A percentile compares a stretch with the other conserved stretches of the same genome.
Conservation (phyloP, 2,888 invertebrate species). For the Leucozona laternaria region DNA sequence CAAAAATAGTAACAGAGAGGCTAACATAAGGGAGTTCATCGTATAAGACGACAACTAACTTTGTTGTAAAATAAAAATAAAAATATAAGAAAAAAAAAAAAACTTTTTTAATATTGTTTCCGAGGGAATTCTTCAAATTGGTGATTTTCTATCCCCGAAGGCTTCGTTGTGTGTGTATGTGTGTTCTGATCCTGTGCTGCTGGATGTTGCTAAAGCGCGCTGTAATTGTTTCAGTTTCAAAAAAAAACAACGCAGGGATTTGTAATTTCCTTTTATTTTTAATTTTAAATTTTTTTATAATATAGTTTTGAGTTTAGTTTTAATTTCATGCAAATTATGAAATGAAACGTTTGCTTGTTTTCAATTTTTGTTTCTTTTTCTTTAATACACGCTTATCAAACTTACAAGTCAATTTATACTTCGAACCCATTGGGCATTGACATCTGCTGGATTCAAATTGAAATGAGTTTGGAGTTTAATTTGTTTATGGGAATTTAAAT, state of each 20-base stretch:
- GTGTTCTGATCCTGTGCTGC: not conserved
- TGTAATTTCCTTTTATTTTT: constrained; percentile 39
- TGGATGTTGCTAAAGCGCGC: constrained; percentile 30
- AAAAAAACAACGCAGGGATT: constrained; percentile 67
- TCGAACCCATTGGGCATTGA: constrained; percentile 59
- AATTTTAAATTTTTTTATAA: constrained; percentile 27
- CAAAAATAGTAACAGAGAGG: constrained; percentile 13
- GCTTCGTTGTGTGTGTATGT: constrained; percentile 38
- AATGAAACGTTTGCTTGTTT: constrained; percentile 50
- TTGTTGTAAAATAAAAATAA: constrained; percentile 27
- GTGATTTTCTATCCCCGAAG: constrained; percentile 55
- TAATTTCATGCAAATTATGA: constrained; percentile 71
- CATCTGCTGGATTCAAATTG: constrained; percentile 26
- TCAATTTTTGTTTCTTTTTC: constrained; percentile 10
- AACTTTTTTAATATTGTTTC: constrained; percentile 55
- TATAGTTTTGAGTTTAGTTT: constrained; percentile 67
- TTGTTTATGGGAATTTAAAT: too few species aligned
- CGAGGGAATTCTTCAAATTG: constrained; percentile 66
- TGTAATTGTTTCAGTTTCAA: constrained; percentile 70
- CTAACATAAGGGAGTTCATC: constrained; percentile 26
- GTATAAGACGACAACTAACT: constrained; percentile 6
- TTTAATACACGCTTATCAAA: not conserved
- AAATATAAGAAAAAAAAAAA: constrained; percentile 16
- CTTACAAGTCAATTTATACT: constrained; percentile 60
- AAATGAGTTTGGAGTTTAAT: not conserved